phyloP scores from a whole-genome alignment of 2,888 invertebrate species.

The Thysanoteuthis rhombus region DNA sequence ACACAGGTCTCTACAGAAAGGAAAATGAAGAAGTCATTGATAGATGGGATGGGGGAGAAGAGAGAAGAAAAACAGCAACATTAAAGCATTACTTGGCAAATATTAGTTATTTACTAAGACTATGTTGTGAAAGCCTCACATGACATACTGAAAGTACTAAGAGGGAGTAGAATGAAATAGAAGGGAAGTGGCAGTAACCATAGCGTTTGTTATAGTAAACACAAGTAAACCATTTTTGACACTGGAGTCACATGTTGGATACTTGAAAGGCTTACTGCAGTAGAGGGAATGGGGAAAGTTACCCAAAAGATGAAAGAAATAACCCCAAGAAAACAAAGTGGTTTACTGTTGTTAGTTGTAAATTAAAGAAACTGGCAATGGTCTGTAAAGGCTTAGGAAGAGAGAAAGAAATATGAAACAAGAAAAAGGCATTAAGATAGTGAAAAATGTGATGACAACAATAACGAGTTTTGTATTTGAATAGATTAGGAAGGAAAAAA shows the following conservation, averaged over 20 bases:
- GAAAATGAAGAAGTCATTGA: no score
- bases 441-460: background rate
- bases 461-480: background rate
- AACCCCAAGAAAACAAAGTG: background rate
- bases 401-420: background rate
- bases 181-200: no score
- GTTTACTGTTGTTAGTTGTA: background rate
- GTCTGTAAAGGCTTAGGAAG: background rate
- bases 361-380: background rate
- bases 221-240: background rate
- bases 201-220: background rate
- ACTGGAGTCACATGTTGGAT: background rate
- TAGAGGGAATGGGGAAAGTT: background rate
- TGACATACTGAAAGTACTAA: background rate
- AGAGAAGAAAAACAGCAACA: background rate
- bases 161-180: background rate
- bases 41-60: background rate
- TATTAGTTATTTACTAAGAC: background rate
- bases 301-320: background rate
- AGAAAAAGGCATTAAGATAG: background rate
- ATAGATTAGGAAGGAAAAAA: background rate
- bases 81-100: background rate
- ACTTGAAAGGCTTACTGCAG: background rate
- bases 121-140: background rate
- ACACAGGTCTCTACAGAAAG: no score